Conservation (phyloP, 2,797 vertebrate genomes). For the Acanthornis magna region DNA sequence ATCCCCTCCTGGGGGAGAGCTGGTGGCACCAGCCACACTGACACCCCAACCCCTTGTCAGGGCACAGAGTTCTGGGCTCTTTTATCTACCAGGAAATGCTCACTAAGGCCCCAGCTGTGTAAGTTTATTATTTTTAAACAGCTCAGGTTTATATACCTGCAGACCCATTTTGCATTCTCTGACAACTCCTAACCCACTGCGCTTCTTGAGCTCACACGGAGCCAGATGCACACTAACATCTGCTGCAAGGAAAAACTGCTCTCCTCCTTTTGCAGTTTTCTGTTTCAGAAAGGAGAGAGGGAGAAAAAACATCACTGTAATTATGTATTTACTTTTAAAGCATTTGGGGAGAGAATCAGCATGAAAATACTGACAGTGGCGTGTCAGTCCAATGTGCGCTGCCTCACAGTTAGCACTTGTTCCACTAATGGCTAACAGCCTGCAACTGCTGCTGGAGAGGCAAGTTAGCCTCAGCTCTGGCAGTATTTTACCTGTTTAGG, state of each 20-base stretch:
- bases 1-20: background rate
- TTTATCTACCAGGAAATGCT: background rate
- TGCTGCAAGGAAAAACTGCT: constrained; percentile 9
- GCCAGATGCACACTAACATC: constrained; percentile 32
- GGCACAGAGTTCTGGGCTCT: background rate
- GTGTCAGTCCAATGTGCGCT: background rate
- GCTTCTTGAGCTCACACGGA: background rate
- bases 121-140: background rate
- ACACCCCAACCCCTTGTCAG: background rate
- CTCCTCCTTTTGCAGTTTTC: background rate
- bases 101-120: background rate
- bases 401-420: background rate
- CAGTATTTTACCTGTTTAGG: accelerated
- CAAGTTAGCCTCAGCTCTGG: background rate
- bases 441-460: background rate
- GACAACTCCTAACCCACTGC: background rate
- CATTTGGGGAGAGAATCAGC: background rate
- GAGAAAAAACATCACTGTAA: background rate
- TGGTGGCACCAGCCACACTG: background rate
- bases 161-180: background rate
- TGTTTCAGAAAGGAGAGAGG: background rate
- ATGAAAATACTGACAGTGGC: background rate
- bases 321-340: constrained; percentile 33
- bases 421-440: background rate
- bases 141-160: background rate